Evolutionary conservation across 2,888 invertebrate species (phyloP), one percentile per base, ranked within the genome.

Genomic region (Clostera curtula): DNA sequence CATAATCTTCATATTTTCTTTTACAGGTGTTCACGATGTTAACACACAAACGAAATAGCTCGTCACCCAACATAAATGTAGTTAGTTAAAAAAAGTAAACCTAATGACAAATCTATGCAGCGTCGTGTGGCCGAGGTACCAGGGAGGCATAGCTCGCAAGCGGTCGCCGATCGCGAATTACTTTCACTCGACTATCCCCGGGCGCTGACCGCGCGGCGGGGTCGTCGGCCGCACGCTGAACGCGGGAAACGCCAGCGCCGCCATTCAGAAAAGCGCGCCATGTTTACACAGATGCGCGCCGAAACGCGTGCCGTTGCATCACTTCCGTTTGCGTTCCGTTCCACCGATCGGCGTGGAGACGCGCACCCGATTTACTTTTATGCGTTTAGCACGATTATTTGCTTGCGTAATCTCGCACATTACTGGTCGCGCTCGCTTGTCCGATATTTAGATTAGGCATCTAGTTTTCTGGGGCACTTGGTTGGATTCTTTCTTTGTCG

Each of bases 221-320:
- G 70, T 77, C 80, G 77, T 58, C 76, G 82, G 49, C 73, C 75
- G 69, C 48, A 33, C 31, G 42, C 52, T 64, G 64, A 65, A 73
- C 76, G 77, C 79, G 76, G 76, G 76, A 77, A 76, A 73, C 73
- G 68, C 70, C 62, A 58, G 52, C 61, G 52, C 23, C 53, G 70
- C 77, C 79, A 82, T 82, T 82, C 77, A 79, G 77, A 73, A 77
- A 79, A 74, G 68, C 73, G 66, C 70, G 74, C 72, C 71, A 64
- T 80, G 79, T 82, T 82, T 82, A 79, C 77, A 79, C 82, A 80
- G 82, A 80, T 80, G 82, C 72, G 69, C 75, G 70, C 79, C 79
- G 74, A 77, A 80, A 76, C 74, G 75, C 72, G 72, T 61, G 65
- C 65, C 58, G 67, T 82, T 80, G 73, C 82, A 79, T 80, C 80